A percentile compares a stretch with the other conserved stretches of the same genome.
Conservation (phyloP, 2,797 vertebrate genomes). For the Syncerus caffer region DNA sequence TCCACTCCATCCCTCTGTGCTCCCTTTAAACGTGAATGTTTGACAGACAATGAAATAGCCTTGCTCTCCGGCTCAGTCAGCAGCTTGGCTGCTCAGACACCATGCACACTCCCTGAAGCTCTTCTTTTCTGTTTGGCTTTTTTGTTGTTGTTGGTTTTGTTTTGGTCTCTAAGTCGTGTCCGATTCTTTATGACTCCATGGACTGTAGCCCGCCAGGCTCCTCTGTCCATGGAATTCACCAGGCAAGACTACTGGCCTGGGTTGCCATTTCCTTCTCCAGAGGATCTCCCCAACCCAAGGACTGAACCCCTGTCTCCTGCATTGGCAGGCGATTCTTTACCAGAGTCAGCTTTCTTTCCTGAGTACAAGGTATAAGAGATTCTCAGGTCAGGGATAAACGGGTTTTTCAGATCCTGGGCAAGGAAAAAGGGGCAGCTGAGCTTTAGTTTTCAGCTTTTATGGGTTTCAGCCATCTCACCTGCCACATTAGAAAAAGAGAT, state of each 20-base stretch:
- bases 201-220: background rate
- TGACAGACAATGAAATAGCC: background rate
- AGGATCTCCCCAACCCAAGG: background rate
- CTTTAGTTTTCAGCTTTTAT: background rate
- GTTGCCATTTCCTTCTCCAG: background rate
- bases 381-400: slow-evolving; percentile 24
- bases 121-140: background rate
- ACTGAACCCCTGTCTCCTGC: background rate
- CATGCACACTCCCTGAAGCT: background rate
- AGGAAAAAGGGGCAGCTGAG: background rate
- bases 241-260: background rate
- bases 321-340: background rate
- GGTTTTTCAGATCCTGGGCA: slow-evolving; percentile 23
- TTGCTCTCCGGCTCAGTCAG: background rate
- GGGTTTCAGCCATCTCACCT: background rate
- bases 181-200: background rate
- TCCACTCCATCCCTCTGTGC: background rate
- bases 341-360: background rate
- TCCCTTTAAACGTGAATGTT: background rate
- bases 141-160: background rate
- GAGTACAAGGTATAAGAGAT: slow-evolving; percentile 47
- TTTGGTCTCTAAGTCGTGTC: background rate
- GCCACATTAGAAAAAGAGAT: background rate
- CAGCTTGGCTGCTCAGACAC: background rate
- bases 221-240: background rate